phyloP scores from a whole-genome alignment of 2,797 vertebrate genomes.

The Pteropus rufus region DNA sequence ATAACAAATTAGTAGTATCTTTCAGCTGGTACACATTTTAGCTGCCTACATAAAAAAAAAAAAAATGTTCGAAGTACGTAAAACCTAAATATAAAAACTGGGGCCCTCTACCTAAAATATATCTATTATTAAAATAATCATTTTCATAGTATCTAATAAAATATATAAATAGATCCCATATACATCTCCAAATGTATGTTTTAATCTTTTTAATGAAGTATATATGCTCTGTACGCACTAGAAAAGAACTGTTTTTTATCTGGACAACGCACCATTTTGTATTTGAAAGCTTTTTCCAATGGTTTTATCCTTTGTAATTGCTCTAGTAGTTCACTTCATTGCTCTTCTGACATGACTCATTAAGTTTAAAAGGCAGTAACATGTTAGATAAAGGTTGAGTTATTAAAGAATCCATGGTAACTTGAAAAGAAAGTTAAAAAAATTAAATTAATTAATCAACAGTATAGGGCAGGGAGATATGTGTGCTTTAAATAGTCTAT shows the following conservation, averaged over 20 bases:
- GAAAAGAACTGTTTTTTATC: neutral
- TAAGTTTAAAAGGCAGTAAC: neutral
- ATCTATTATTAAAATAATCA: neutral
- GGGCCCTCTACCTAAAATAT: neutral
- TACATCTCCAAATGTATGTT: neutral
- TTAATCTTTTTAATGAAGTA: neutral
- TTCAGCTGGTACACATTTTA: neutral
- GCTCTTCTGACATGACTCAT: neutral
- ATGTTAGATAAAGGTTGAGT: neutral
- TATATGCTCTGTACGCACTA: neutral
- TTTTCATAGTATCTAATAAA: neutral
- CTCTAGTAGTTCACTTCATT: neutral
- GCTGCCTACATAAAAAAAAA: neutral
- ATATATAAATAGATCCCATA: neutral
- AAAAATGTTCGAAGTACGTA: neutral
- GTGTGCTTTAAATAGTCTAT: neutral
- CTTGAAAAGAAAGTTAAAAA: neutral
- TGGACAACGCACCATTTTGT: neutral
- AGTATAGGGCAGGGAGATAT: neutral
- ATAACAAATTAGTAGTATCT: neutral
- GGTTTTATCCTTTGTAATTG: neutral
- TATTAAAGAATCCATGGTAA: neutral
- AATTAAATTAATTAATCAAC: neutral
- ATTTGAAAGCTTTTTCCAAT: neutral
- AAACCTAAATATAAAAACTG: neutral